A percentile compares a stretch with the other conserved stretches of the same genome.
These are phyloP conservation scores for Fulmarus glacialis DNA, from an alignment of 2,113 vertebrate genomes.

Conservation along the genomic window DNA sequence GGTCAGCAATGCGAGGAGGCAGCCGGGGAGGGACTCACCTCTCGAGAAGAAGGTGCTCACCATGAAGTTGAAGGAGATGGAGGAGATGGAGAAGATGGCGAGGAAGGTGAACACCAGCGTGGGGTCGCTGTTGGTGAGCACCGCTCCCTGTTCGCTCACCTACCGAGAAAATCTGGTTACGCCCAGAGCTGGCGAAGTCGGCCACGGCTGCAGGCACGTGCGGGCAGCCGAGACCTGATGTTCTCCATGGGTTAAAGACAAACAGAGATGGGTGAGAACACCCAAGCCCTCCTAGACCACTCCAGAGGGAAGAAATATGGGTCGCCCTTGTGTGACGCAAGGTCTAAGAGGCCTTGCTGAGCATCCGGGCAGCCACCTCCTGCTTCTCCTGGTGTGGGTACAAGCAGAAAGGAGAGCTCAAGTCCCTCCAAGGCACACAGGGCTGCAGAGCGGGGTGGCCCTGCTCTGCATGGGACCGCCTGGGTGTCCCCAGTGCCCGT, in stretches of 20 bases:
- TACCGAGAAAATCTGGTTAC: constrained; percentile 44
- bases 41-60: constrained; percentile 95
- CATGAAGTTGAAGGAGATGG: constrained; percentile 98
- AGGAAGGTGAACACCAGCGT: constrained; percentile 91
- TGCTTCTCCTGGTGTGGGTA: background rate
- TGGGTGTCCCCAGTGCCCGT: accelerated
- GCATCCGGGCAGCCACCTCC: background rate
- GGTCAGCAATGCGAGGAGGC: background rate
- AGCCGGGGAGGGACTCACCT: constrained; percentile 72
- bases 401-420: background rate
- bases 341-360: background rate
- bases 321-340: accelerated
- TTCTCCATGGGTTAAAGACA: background rate
- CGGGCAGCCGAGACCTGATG: background rate
- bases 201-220: accelerated
- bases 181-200: background rate
- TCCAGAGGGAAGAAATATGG: background rate
- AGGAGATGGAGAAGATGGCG: constrained; percentile 83
- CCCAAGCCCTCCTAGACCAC: background rate
- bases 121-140: constrained; percentile 91
- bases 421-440: background rate
- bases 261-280: background rate
- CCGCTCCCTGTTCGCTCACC: constrained; percentile 89
- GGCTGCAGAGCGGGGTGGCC: background rate
- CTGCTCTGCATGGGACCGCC: background rate